Percentiles rank a stretch among this genome's conserved stretches.
These are phyloP conservation scores for Perizoma affinitatum DNA, from an alignment of 2,888 invertebrate species.

Conservation along the genomic window DNA sequence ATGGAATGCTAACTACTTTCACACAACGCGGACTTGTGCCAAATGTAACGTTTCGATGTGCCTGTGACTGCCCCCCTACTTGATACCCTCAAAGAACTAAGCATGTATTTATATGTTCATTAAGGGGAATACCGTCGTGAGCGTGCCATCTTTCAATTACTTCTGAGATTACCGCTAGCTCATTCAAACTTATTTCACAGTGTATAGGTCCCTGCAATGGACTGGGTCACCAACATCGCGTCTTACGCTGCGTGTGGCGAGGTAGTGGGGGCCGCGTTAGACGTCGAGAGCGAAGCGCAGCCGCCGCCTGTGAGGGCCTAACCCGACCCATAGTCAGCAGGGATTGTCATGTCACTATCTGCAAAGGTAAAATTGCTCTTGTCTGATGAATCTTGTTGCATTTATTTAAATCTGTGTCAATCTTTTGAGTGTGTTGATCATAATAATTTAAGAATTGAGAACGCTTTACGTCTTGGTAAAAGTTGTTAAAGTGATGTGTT, in stretches of 20 bases:
- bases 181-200: constrained; percentile 70
- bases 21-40: too few species aligned
- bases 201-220: constrained; percentile 93
- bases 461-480: too few species aligned
- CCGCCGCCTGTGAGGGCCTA: constrained; percentile 91
- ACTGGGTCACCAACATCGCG: constrained; percentile 93
- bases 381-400: neutral
- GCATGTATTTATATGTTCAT: too few species aligned
- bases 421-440: neutral
- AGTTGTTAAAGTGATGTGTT: too few species aligned
- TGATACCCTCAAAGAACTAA: too few species aligned
- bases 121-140: too few species aligned
- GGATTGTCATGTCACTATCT: constrained; percentile 89
- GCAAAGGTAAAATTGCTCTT: constrained; percentile 62
- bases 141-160: too few species aligned
- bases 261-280: constrained; percentile 86
- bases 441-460: too few species aligned
- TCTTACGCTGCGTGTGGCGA: constrained; percentile 96
- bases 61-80: too few species aligned
- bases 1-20: too few species aligned
- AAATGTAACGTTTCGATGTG: too few species aligned
- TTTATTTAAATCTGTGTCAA: neutral
- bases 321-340: constrained; percentile 91
- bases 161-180: too few species aligned
- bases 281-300: constrained; percentile 91